Evolutionary conservation across 2,113 vertebrate species (phyloP).

Genomic region (Pterophyllum scalare): DNA sequence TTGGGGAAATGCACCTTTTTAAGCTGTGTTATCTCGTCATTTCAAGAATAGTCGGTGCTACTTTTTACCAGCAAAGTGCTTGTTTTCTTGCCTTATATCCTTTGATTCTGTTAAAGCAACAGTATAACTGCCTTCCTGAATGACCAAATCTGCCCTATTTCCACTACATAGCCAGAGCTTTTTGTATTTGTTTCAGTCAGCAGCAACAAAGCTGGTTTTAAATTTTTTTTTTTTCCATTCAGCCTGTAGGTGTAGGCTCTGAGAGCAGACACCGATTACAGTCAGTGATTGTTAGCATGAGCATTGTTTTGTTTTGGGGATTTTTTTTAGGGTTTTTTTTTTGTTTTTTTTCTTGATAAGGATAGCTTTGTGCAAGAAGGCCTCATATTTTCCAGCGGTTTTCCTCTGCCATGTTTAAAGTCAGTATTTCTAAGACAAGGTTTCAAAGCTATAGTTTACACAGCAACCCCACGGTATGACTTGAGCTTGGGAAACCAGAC

Average conservation of each 20-base stretch:
- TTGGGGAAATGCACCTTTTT: constrained; percentile 23
- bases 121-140: constrained; percentile 68
- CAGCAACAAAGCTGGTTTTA: constrained; percentile 63
- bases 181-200: constrained; percentile 31
- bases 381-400: not conserved
- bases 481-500: constrained; percentile 14
- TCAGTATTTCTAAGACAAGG: constrained; percentile 38
- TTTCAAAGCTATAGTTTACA: constrained; percentile 39
- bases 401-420: constrained; percentile 40
- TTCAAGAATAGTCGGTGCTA: constrained; percentile 70
- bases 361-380: constrained; percentile 6
- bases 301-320: constrained; percentile 11
- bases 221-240: constrained; percentile 37
- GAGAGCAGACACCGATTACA: constrained; percentile 27
- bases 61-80: constrained; percentile 68
- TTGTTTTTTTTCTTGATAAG: not conserved
- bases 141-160: constrained; percentile 57
- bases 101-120: constrained; percentile 64
- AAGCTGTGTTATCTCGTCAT: constrained; percentile 37
- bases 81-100: constrained; percentile 63
- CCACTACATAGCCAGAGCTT: constrained; percentile 22
- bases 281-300: constrained; percentile 24
- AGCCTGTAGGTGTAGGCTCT: constrained; percentile 28
- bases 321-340: not conserved
- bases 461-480: constrained; percentile 10